phyloP scores from a whole-genome alignment of 2,113 vertebrate species.

The Bagarius yarrelli region DNA sequence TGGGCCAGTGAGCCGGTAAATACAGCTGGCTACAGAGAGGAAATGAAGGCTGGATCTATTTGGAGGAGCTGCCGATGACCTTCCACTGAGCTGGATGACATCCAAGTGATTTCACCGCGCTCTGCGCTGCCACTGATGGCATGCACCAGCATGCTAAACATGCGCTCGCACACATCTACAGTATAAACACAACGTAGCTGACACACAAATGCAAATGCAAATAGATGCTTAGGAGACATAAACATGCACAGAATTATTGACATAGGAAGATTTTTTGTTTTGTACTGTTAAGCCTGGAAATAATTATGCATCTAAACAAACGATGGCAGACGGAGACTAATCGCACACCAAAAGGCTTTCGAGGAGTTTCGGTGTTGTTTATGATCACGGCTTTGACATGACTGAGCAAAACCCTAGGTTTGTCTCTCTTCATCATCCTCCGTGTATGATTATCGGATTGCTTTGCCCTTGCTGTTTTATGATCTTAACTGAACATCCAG shows the following conservation, averaged over 20 bases:
- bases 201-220: background rate
- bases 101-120: conserved; percentile 71
- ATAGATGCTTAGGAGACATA: conserved; percentile 21
- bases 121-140: conserved; percentile 61
- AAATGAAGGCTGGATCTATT: conserved; percentile 60
- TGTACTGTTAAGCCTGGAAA: background rate
- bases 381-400: background rate
- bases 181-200: too few relatives aligned
- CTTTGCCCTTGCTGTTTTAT: conserved; percentile 29
- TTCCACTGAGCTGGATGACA: conserved; percentile 64
- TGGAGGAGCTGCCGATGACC: conserved; percentile 66
- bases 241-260: conserved; percentile 38
- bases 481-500: background rate
- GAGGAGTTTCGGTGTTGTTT: background rate
- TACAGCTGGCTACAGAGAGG: conserved; percentile 53
- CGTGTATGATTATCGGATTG: conserved; percentile 19
- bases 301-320: background rate
- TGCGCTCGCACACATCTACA: conserved; percentile 21
- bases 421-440: conserved; percentile 59
- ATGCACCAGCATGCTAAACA: conserved; percentile 43
- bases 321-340: background rate
- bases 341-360: background rate
- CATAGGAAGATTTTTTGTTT: background rate
- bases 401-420: conserved; percentile 59
- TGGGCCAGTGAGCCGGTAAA: conserved; percentile 55